phyloP scores from a whole-genome alignment of 2,797 vertebrate species.

The Intellagama lesueurii region DNA sequence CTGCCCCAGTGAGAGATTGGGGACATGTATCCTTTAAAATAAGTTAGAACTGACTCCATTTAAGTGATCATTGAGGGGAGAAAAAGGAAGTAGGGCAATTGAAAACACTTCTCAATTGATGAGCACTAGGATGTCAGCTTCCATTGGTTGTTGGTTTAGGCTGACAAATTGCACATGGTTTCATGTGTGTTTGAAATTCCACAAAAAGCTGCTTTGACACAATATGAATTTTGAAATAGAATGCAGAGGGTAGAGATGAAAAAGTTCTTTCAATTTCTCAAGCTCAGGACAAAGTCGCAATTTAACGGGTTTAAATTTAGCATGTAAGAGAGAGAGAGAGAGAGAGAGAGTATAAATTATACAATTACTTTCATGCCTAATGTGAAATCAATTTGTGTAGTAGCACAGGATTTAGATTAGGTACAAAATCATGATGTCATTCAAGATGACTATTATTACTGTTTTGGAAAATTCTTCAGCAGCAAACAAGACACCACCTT shows the following conservation, averaged over 20 bases:
- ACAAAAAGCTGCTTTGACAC: background rate
- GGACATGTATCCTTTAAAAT: background rate
- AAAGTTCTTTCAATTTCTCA: background rate
- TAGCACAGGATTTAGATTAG: background rate
- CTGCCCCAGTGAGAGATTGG: background rate
- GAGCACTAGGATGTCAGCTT: background rate
- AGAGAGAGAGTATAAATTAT: no score
- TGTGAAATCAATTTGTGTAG: background rate
- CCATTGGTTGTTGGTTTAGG: background rate
- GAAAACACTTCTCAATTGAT: background rate
- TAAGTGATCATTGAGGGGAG: background rate
- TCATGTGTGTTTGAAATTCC: background rate
- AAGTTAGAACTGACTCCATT: background rate
- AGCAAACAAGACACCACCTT: background rate
- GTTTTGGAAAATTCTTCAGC: background rate
- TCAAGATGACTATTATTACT: background rate
- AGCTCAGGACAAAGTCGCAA: background rate
- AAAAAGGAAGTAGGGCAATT: background rate
- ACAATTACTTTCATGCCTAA: background rate
- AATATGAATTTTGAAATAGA: background rate
- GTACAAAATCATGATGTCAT: background rate
- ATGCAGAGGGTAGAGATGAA: background rate
- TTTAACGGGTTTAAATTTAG: background rate
- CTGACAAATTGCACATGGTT: background rate
- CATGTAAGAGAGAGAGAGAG: no score